Percentiles rank a stretch among this genome's conserved stretches.
Conservation (phyloP, 1,140 invertebrate species). For the Aphidius gifuensis region DNA sequence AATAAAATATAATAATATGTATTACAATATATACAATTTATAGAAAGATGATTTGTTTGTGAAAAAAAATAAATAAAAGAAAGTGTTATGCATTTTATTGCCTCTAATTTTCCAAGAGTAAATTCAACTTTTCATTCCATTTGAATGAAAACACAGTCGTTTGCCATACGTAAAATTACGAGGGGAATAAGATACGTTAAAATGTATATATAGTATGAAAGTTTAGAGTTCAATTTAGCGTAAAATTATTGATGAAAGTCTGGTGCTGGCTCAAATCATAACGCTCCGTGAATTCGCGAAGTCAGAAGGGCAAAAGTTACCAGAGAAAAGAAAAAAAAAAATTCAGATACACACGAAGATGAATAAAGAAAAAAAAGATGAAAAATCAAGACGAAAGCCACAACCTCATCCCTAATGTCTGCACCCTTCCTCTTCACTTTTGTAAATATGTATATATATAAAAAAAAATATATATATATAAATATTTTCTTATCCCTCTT, state of each 20-base stretch:
- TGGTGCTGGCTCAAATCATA: conserved; percentile 49
- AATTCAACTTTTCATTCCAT: conserved; percentile 29
- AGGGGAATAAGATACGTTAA: conserved; percentile 16
- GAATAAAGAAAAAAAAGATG: neutral
- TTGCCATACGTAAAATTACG: conserved; percentile 26
- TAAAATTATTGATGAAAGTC: conserved; percentile 55
- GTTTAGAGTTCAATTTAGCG: conserved; percentile 50
- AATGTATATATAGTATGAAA: conserved; percentile 19
- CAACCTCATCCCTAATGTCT: neutral
- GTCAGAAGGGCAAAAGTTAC: conserved; percentile 8
- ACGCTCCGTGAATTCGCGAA: conserved; percentile 49
- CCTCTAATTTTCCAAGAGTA: conserved; percentile 5
- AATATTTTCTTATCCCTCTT: no score
- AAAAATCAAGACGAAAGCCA: no score
- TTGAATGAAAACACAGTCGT: conserved; percentile 22
- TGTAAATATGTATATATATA: no score
- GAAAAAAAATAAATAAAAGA: conserved; percentile 1
- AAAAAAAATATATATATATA: no score
- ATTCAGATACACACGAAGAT: no score
- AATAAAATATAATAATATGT: no score
- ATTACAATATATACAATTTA: no score
- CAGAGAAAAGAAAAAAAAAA: neutral
- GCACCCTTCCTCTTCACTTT: neutral
- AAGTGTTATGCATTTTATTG: conserved; percentile 18
- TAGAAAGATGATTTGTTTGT: no score